A percentile compares a stretch with the other conserved stretches of the same genome.
phyloP scores from a whole-genome alignment of 2,113 vertebrate species.

The Hucho hucho region DNA sequence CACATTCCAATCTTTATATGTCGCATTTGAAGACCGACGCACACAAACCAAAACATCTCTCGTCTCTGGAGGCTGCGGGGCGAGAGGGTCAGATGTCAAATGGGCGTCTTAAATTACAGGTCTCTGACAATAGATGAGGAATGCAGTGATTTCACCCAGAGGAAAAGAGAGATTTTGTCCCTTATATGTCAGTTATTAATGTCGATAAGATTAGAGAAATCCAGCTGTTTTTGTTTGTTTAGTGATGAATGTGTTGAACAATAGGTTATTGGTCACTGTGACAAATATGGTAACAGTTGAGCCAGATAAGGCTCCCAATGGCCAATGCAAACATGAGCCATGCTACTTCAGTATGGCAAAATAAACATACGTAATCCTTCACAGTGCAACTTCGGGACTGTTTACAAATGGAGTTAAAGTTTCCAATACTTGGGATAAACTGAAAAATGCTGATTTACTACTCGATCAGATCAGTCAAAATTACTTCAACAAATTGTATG shows the following conservation, averaged over 20 bases:
- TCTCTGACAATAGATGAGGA: not conserved
- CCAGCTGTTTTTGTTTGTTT: conserved; percentile 13
- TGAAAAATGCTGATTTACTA: too few relatives aligned
- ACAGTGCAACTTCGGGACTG: too few relatives aligned
- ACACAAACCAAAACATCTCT: conserved; percentile 50
- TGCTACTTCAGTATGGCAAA: too few relatives aligned
- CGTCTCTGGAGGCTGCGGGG: conserved; percentile 36
- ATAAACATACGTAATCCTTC: too few relatives aligned
- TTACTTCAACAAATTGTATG: too few relatives aligned
- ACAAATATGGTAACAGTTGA: conserved; percentile 48
- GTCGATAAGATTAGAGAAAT: not conserved
- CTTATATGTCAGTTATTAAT: not conserved
- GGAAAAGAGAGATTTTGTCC: not conserved
- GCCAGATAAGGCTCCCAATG: conserved; percentile 51
- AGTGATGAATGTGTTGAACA: conserved; percentile 7
- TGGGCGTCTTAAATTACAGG: not conserved
- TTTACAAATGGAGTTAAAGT: too few relatives aligned
- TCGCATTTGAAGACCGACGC: conserved; percentile 48
- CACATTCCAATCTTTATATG: conserved; percentile 61
- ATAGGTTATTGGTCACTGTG: conserved; percentile 26
- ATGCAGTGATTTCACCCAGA: not conserved
- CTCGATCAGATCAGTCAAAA: too few relatives aligned
- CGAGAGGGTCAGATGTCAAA: conserved; percentile 1
- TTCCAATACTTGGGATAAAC: too few relatives aligned
- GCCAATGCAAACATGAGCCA: conserved; percentile 30